Evolutionary conservation across 2,797 vertebrate species (phyloP).

Genomic region (Remorina albescens): DNA sequence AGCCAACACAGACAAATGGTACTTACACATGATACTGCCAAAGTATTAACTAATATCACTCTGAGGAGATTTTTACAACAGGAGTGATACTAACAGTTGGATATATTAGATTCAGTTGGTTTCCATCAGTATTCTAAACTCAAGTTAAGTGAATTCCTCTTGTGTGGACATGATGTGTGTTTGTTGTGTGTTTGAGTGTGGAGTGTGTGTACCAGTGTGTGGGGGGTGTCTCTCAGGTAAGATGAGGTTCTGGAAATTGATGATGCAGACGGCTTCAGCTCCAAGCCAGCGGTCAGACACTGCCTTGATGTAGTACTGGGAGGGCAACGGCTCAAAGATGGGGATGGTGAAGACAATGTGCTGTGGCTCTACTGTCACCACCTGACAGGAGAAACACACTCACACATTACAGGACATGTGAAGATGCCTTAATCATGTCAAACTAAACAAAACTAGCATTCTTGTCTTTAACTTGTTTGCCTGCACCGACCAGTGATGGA

Average conservation of each 20-base stretch:
- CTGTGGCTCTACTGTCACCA: slow-evolving; percentile 91
- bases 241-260: slow-evolving; percentile 98
- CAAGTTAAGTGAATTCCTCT: slow-evolving; percentile 51
- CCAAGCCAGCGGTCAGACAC: slow-evolving; percentile 98
- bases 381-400: slow-evolving; percentile 77
- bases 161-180: slow-evolving; percentile 86
- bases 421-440: no score
- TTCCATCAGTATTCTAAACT: slow-evolving; percentile 3
- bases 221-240: slow-evolving; percentile 97
- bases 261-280: slow-evolving; percentile 94
- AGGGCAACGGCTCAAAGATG: slow-evolving; percentile 97
- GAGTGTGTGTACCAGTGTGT: slow-evolving; percentile 89
- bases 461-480: no score
- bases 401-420: neutral
- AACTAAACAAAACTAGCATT: no score
- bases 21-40: no score
- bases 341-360: slow-evolving; percentile 96
- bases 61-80: no score
- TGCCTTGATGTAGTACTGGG: slow-evolving; percentile 96
- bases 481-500: no score
- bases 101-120: no score
- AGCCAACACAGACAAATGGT: no score
- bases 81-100: no score
- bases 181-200: slow-evolving; percentile 15
- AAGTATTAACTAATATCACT: no score